Base-by-base conservation (phyloP, 1,140 invertebrate species). In the Lethocerus indicus region DNA sequence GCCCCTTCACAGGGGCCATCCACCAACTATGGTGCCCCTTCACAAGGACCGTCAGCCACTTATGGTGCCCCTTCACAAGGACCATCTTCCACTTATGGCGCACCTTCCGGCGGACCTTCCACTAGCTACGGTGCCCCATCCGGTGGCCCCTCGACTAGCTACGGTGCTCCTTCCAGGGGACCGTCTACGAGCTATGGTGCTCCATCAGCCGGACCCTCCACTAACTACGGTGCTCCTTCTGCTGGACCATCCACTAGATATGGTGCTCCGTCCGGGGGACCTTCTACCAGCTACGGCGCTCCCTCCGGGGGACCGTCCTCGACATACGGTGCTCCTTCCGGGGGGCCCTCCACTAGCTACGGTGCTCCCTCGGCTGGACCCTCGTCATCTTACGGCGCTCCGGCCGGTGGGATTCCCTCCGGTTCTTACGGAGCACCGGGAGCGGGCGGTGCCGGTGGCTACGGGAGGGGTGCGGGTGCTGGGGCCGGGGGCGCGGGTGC, bases 21-120 rank as follows among this genome's bases (percentile, higher is more conserved):
- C 18, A 13, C 26, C 14, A 46, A 39, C 20, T 54, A 52, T 54
- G 56, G 56, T 35, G 50, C 54, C 41, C 56, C 56, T 41, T 28
- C 52, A n/a, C n/a, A n/a, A 25, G 3, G n/a, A 2, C 23, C 49
- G 23, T 20, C 21, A 16, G 24, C 21, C n/a, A 48, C 24, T 25
- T 49, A 43, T 45, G 46, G 35, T 14, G 18, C 18, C 32, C 32
- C 24, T 37, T 13, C 21, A 12, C 14, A 21, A 21, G 14, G n/a
- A 23, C 50, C 50, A 2, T 49, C 46, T 18, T 35, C 28, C 16
- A 16, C 16, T 21, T 52, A 51, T 48, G 53, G 53, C 25, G 40
- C 49, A 1, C 53, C 53, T 27, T 46, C 52, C 12, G 5, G 6
- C 21, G 41, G 27, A 6, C 6, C 20, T 18, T 29, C 27, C 7